Base-by-base conservation (phyloP, 1,140 invertebrate species). In the Polypedilum vanderplanki region DNA sequence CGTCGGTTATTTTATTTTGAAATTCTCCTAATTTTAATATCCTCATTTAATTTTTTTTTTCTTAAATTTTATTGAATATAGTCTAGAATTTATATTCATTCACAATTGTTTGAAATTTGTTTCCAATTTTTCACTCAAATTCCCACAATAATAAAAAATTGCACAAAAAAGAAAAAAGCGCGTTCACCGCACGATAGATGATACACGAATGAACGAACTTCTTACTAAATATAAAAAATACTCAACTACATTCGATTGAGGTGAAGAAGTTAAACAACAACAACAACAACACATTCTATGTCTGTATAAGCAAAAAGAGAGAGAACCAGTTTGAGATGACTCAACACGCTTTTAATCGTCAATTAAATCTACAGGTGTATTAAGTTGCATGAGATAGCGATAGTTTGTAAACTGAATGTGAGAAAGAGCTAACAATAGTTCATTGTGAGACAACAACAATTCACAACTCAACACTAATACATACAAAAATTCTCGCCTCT, bases 321-420 rank as follows among this genome's bases (percentile, higher is more conserved):
- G 15, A 46, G 8, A 57, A 57, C 46, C 46, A 57, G 46, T 57
- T 57, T 57, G 46, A 57, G 46, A 57, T 57, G 46, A n/a, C 12
- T 57, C 46, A 57, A 57, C 46, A 57, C 46, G 46, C 46, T 57
- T 57, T 57, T 33, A 33, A 33, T 33, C 24, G 24, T 33, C 24
- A 57, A 57, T 15, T 57, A 15, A 57, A 57, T 57, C 46, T 57
- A n/a, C 46, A 57, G 46, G 46, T 57, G 46, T 57, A 57, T 57
- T 57, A 15, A 12, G 3, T 12, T 12, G 12, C 12, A 57, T 15
- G 46, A 57, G 46, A 57, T 57, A 57, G 46, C 9, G 8, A 46
- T n/a, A n/a, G n/a, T n/a, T n/a, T n/a, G 5, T 33, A 33, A 3
- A 57, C n/a, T 57, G 9, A n/a, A 57, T 57, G 46, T 15, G 46